Evolutionary conservation across 2,888 invertebrate genomes (phyloP), one percentile per base, ranked within the genome.

Genomic region (Aspidiotus destructor): DNA sequence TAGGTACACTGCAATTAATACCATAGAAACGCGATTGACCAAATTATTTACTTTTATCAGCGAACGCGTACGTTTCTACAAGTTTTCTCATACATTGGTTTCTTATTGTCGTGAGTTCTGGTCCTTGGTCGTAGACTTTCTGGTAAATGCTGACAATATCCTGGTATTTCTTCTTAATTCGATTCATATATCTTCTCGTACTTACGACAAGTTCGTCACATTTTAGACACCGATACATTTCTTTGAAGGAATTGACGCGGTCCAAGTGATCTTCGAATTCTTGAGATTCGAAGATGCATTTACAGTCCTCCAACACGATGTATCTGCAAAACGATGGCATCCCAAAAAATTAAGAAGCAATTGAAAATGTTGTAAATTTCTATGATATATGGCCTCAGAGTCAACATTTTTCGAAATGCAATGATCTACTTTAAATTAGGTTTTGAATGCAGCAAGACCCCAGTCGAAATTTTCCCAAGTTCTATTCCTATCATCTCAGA

Each of bases 241-340:
- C 48, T 1, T 13, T n/a, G 10, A 13, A 13, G 3, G 11, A 11
- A 48, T n/a, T 2, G 11, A 2, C 2, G n/a, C 48, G 10, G 8
- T 70, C 65, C 69, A 73, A 60, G 70, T 70, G 71, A 7, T 64
- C 44, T 52, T 72, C 80, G 75, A 82, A 77, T 53, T 77, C 77
- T 15, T 78, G 75, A 1, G 81, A 74, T 71, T 81, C 81, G 71
- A 83, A 70, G 5, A 79, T 72, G 72, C 83, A 83, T 0, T 75
- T 74, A 72, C 83, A 83, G 72, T 83, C 82, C 73, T 80, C 75
- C n/a, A 83, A 74, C 60, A 79, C 72, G 42, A 83, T 76, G 73
- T 82, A 82, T 70, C 82, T 82, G 76, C 52, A 71, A 77, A 75
- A 70, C 44, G 28, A 28, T 28, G 5, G 28, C 5, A 28, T 28